phyloP scores from a whole-genome alignment of 2,113 vertebrate genomes.

The Podilymbus podiceps region DNA sequence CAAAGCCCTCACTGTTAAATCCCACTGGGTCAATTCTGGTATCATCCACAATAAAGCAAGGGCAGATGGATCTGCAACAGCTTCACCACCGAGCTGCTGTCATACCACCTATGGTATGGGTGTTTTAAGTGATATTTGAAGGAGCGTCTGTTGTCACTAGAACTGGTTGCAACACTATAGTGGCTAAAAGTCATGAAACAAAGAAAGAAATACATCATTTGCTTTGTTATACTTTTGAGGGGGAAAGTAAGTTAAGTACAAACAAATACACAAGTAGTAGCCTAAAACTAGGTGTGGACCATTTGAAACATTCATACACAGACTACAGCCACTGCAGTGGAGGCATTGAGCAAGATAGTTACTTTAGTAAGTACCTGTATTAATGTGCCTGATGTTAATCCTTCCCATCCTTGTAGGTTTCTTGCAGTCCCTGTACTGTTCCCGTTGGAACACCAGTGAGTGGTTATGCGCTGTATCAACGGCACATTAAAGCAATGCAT shows the following conservation, averaged over 20 bases:
- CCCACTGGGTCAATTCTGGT: conserved; percentile 85
- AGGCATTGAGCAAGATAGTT: background rate
- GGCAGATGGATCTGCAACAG: conserved; percentile 89
- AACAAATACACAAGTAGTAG: background rate
- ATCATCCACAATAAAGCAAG: conserved; percentile 84
- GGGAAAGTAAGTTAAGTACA: background rate
- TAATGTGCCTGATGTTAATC: background rate
- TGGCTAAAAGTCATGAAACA: background rate
- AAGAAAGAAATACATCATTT: background rate
- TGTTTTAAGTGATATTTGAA: background rate
- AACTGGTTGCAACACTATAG: background rate
- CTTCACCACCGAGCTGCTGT: conserved; percentile 91
- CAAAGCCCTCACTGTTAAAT: conserved; percentile 87
- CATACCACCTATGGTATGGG: conserved; percentile 92
- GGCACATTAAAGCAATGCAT: conserved; percentile 93
- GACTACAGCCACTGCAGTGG: background rate
- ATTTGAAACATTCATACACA: background rate
- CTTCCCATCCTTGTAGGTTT: conserved; percentile 66
- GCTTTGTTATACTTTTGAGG: background rate
- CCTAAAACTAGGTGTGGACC: background rate
- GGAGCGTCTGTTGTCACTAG: background rate
- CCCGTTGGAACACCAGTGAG: conserved; percentile 82
- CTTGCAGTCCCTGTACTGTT: conserved; percentile 80
- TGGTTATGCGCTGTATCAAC: conserved; percentile 88
- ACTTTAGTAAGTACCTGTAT: background rate